Evolutionary conservation across 1,140 invertebrate genomes (phyloP), one percentile per base, ranked within the genome.

Genomic region (Acromyrmex heyeri): DNA sequence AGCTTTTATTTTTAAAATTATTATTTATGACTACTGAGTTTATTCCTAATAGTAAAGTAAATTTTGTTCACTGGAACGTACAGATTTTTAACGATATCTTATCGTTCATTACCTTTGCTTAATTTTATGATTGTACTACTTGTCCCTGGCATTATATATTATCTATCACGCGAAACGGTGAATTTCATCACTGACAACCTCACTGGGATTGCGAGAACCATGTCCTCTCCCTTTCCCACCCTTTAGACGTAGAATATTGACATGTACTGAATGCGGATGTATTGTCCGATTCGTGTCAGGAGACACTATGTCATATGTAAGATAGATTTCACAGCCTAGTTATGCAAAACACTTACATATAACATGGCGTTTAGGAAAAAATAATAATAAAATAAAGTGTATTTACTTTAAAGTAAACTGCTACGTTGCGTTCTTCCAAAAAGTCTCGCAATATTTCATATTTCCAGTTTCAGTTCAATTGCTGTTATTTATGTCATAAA

Each of bases 221-320:
- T 18, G 27, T 34, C 18, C 18, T 48, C 21, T 14, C n/a, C 21
- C 38, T 69, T 44, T 53, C 53, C 38, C 38, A 24, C n/a, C 44
- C n/a, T n/a, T 64, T 16, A 79, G 6, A 55, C 38, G 7, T 53
- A 53, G 12, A 53, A 79, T 79, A 79, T 79, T 55, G 77, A 79
- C 77, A 67, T 30, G 21, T 27, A 48, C 34, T 55, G 18, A 16
- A 38, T 38, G 62, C 77, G 62, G 4, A 79, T 79, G n/a, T 18
- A 67, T 79, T 79, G 62, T 79, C 62, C 62, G 27, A 55, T 44
- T 50, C 50, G 27, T 21, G 44, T 79, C 21, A n/a, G 24, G 44
- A 18, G 6, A 14, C 38, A 81, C 62, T 34, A 38, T 38, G 64
- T 69, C 21, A 69, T n/a, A 38, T 14, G 48, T 69, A 7, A 69